Percentiles rank a stretch among this genome's conserved stretches.
These are phyloP conservation scores for Myotis davidii DNA, from an alignment of 2,113 vertebrate genomes.

Conservation along the genomic window DNA sequence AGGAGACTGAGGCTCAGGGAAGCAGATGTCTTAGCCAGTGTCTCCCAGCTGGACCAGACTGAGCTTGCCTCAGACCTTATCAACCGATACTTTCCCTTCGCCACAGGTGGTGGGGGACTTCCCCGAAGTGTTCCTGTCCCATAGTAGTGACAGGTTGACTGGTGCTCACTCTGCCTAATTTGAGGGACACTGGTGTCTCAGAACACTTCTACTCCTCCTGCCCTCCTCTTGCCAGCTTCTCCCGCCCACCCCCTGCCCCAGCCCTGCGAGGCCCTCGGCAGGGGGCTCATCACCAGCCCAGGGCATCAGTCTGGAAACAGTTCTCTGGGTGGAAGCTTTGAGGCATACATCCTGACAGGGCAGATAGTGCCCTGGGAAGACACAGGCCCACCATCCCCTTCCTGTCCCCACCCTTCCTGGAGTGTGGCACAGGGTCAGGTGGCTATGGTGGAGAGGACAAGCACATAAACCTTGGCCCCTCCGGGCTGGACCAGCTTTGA, in stretches of 20 bases:
- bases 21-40: neutral
- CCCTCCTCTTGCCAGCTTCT: neutral
- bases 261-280: neutral
- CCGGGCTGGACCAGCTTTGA: neutral
- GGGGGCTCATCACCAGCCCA: neutral
- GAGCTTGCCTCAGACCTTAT: neutral
- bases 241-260: no score
- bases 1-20: neutral
- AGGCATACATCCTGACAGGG: neutral
- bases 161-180: neutral
- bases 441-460: neutral
- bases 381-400: neutral
- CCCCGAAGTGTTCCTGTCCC: neutral
- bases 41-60: neutral
- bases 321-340: neutral
- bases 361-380: neutral
- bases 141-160: neutral
- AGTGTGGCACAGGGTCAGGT: neutral
- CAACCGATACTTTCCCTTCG: neutral
- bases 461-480: neutral
- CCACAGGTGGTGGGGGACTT: neutral
- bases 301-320: neutral
- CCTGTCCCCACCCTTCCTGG: slow-evolving; percentile 73
- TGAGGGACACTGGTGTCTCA: neutral
- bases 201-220: neutral